Conservation (phyloP, 2,888 invertebrate genomes). For the Apantesis nais region DNA sequence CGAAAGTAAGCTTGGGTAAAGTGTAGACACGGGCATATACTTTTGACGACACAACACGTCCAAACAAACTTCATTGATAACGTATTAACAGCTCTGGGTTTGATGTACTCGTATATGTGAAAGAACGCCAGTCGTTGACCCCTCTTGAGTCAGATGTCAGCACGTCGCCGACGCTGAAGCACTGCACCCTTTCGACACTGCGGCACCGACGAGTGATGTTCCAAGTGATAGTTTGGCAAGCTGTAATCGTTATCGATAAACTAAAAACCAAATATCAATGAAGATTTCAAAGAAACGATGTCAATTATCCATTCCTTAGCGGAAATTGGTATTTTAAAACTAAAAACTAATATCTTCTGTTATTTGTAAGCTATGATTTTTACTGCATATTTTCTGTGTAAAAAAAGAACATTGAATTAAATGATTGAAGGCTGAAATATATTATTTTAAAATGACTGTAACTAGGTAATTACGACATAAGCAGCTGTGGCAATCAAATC, state of each 20-base stretch:
- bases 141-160: slow-evolving; percentile 76
- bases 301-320: background rate
- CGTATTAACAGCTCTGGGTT: slow-evolving; percentile 45
- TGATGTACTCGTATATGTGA: slow-evolving; percentile 43
- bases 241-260: background rate
- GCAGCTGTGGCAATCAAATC: background rate
- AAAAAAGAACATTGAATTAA: background rate
- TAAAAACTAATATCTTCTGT: background rate
- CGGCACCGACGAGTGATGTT: slow-evolving; percentile 69
- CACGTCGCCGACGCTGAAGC: slow-evolving; percentile 69
- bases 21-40: background rate
- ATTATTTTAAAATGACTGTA: background rate
- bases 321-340: background rate
- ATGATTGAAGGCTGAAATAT: background rate
- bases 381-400: background rate
- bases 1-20: background rate
- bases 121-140: slow-evolving; percentile 70
- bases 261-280: background rate
- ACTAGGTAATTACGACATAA: background rate
- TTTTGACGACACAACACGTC: slow-evolving; percentile 35
- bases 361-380: background rate
- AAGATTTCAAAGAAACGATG: background rate
- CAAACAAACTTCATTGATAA: slow-evolving; percentile 48
- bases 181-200: slow-evolving; percentile 83
- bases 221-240: slow-evolving; percentile 16